These are phyloP conservation scores for Chaetorhynchus papuensis DNA, from an alignment of 2,113 vertebrate species.

Conservation along the genomic window DNA sequence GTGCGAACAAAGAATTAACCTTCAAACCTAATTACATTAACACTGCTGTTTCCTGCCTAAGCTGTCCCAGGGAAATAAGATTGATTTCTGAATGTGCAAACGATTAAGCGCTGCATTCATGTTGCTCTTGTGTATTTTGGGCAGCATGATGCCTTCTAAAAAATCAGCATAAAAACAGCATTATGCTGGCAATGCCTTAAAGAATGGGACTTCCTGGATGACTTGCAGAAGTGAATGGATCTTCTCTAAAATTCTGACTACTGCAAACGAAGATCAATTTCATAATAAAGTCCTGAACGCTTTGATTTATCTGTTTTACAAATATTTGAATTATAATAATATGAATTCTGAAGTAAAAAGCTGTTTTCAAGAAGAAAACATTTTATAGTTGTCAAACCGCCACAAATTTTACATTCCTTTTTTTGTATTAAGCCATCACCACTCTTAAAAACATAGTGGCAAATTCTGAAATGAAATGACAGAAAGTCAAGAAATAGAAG, in stretches of 20 bases:
- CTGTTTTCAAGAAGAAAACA: background rate
- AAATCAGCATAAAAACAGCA: background rate
- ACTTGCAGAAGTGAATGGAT: background rate
- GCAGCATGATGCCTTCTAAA: background rate
- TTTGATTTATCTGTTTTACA: background rate
- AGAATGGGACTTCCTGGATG: background rate
- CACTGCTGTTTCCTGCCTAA: background rate
- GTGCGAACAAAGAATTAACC: background rate
- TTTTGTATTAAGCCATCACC: background rate
- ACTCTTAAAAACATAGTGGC: background rate
- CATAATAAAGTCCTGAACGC: background rate
- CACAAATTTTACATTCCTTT: background rate
- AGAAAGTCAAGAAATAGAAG: background rate
- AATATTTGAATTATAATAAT: background rate
- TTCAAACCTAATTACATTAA: background rate
- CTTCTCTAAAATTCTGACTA: background rate
- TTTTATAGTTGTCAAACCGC: background rate
- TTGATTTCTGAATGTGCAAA: constrained; percentile 6
- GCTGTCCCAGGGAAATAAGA: background rate
- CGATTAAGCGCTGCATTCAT: background rate
- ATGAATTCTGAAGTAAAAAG: background rate
- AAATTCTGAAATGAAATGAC: background rate
- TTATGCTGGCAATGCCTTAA: background rate
- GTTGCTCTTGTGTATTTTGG: background rate
- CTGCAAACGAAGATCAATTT: background rate